Evolutionary conservation across 2,888 invertebrate species (phyloP).

Genomic region (Drosophila siamana): DNA sequence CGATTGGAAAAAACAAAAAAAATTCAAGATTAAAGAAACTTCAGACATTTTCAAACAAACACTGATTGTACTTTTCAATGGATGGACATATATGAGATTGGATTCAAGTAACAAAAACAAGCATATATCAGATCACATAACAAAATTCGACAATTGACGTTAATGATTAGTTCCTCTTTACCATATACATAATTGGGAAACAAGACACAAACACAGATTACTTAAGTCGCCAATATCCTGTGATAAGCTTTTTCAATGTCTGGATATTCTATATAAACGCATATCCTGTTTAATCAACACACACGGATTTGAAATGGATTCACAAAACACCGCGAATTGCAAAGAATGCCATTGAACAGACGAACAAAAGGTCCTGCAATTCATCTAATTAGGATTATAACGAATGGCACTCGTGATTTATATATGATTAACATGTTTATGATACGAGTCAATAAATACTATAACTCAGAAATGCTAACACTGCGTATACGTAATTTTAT

Average conservation of each 20-base stretch:
- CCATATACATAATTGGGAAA: constrained; percentile 10
- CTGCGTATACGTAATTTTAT: constrained; percentile 5
- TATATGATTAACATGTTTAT: constrained; percentile 4
- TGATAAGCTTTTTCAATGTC: constrained; percentile 37
- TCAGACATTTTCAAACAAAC: neutral
- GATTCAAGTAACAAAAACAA: neutral
- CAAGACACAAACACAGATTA: constrained; percentile 13
- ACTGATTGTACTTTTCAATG: constrained; percentile 2
- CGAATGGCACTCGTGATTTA: constrained; percentile 16
- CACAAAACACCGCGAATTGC: neutral
- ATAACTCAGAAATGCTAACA: constrained; percentile 2
- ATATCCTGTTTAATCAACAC: neutral
- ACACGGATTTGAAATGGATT: neutral
- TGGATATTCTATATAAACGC: constrained; percentile 3
- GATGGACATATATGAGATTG: constrained; percentile 8
- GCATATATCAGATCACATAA: constrained; percentile 25
- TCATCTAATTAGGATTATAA: constrained; percentile 2
- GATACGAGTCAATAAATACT: constrained; percentile 33
- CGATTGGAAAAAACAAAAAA: neutral
- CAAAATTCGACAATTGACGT: constrained; percentile 21
- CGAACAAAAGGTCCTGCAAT: neutral
- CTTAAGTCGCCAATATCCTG: constrained; percentile 42
- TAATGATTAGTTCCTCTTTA: constrained; percentile 39
- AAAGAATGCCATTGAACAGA: neutral
- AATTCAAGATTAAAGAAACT: neutral